Evolutionary conservation across 2,888 invertebrate genomes (phyloP), one percentile per base, ranked within the genome.

Genomic region (Thera britannica): DNA sequence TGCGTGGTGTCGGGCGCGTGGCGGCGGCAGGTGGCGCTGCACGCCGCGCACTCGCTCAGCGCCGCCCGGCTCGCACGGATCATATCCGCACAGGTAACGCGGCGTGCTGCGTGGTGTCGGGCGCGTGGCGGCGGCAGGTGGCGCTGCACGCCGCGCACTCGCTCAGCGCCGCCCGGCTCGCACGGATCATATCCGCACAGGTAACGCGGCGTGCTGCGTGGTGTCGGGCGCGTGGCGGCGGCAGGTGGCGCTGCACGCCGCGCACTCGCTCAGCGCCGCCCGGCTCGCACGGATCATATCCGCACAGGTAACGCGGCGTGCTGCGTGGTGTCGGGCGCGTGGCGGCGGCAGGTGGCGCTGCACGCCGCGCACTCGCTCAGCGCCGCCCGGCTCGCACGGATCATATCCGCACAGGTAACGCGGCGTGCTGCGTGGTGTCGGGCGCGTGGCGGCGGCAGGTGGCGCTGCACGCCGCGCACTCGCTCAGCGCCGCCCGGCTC

Each of bases 261-360:
- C 90, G 83, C 80, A 95, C 86, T 90, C 46, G 46, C 91, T 62
- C 74, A 90, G 83, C 80, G 95, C 86, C 90, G 92, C 77, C 79
- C 79, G 67, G 83, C 91, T 23, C 23, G 23, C 23, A 23, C 23
- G 23, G 23, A 23, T 23, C 23, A 23, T 23, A 23, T 23, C 23
- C 23, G 23, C 23, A 23, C 23, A 23, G 23, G 23, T 23, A 23
- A 23, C 46, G 46, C 91, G 62, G 74, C 90, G 83, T 80, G 95
- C 86, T 90, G 92, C 77, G 79, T 79, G 67, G 83, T 92, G 36
- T 84, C 87, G 34, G 84, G 92, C 1, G 75, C 94, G 61, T 98
- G 98, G 97, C 95, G 97, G 73, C 93, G 95, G 3, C 95, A 94
- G 70, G 96, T 96, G 11, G 97, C 97, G 0, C 86, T 94, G 9